A percentile compares a stretch with the other conserved stretches of the same genome.
Evolutionary conservation across 2,113 vertebrate species (phyloP).

Genomic region (Lucifuga dentata): DNA sequence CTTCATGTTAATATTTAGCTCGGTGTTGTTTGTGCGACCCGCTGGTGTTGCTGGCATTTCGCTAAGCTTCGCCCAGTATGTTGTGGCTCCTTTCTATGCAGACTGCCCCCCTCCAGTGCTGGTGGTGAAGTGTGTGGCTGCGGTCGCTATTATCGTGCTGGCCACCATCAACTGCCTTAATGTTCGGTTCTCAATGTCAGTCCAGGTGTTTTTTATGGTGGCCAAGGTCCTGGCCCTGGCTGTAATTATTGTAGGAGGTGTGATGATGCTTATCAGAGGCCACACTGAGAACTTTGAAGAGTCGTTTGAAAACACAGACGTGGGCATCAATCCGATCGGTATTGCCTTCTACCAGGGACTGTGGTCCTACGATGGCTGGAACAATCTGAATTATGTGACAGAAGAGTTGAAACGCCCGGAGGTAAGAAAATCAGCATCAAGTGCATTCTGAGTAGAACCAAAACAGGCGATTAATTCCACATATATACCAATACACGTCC

Average conservation of each 20-base stretch:
- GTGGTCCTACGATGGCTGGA: conserved; percentile 92
- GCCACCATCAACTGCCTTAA: conserved; percentile 85
- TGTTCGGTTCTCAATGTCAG: conserved; percentile 78
- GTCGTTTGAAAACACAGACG: conserved; percentile 82
- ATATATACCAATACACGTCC: too few relatives aligned
- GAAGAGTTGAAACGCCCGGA: conserved; percentile 89
- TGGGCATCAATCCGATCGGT: conserved; percentile 77
- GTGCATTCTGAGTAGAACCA: too few relatives aligned
- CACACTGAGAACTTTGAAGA: conserved; percentile 80
- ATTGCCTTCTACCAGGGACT: conserved; percentile 90
- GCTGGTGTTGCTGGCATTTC: conserved; percentile 81
- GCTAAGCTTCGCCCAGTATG: conserved; percentile 87
- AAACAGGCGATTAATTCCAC: too few relatives aligned
- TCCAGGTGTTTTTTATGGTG: conserved; percentile 86
- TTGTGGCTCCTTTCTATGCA: conserved; percentile 83
- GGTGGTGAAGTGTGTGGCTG: conserved; percentile 81
- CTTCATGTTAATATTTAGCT: conserved; percentile 86
- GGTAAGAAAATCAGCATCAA: conserved; percentile 77
- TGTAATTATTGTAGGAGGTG: conserved; percentile 79
- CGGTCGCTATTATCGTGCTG: conserved; percentile 82
- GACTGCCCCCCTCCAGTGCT: conserved; percentile 80
- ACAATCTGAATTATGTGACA: conserved; percentile 86
- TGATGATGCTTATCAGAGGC: conserved; percentile 80
- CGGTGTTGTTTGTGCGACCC: conserved; percentile 85
- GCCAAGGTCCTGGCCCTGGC: conserved; percentile 84